Percentiles rank a stretch among this genome's conserved stretches.
Evolutionary conservation across 2,113 vertebrate species (phyloP).

Genomic region (Castor canadensis): DNA sequence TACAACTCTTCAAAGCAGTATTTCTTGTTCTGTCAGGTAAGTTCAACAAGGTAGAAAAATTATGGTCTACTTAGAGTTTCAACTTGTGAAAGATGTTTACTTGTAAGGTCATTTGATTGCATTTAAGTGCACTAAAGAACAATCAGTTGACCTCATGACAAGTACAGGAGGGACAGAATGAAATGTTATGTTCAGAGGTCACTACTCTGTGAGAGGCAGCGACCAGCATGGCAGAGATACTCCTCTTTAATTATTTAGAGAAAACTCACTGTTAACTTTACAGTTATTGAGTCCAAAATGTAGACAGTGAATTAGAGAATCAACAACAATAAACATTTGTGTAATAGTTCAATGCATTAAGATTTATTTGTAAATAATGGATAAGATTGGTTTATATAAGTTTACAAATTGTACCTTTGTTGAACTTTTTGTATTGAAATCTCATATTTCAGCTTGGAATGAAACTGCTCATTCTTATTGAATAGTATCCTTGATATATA

Average conservation of each 20-base stretch:
- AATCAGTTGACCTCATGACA: slow-evolving; percentile 46
- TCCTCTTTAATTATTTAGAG: slow-evolving; percentile 30
- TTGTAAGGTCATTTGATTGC: slow-evolving; percentile 52
- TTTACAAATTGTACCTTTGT: neutral
- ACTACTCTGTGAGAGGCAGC: neutral
- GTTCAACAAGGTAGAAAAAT: slow-evolving; percentile 72
- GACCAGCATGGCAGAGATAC: rapidly evolving
- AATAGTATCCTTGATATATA: neutral
- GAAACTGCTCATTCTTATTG: neutral
- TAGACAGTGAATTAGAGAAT: neutral
- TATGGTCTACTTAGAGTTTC: slow-evolving; percentile 42
- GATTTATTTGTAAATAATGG: neutral
- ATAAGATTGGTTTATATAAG: neutral
- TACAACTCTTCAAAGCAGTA: slow-evolving; percentile 1
- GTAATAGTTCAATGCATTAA: neutral
- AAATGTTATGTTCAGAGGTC: neutral
- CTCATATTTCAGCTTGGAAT: neutral
- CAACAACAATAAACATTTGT: neutral
- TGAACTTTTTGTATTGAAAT: neutral
- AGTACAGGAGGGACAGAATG: neutral
- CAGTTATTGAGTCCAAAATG: neutral
- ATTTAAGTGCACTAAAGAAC: slow-evolving; percentile 20
- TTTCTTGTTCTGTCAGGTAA: slow-evolving; percentile 63
- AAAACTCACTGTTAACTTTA: neutral
- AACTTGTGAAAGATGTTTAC: slow-evolving; percentile 60